phyloP scores from a whole-genome alignment of 2,797 vertebrate genomes.

The Lindbergichthys nudifrons region DNA sequence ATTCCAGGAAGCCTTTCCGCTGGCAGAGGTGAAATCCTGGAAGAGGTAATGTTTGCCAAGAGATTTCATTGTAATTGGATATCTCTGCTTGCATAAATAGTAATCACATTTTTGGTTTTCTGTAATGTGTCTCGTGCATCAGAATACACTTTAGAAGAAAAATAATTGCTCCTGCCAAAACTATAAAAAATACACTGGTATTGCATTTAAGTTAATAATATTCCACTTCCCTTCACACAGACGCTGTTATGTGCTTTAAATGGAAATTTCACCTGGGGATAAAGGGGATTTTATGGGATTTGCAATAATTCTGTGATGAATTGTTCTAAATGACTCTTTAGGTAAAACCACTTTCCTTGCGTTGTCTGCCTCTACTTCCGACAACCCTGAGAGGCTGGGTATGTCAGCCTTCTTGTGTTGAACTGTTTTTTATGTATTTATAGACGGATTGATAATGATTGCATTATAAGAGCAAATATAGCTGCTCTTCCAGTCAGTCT shows the following conservation, averaged over 20 bases:
- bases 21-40: conserved; percentile 74
- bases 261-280: conserved; percentile 32
- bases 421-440: conserved; percentile 25
- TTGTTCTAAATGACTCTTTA: conserved; percentile 14
- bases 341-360: neutral
- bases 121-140: conserved; percentile 71
- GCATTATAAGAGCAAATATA: conserved; percentile 19
- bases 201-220: conserved; percentile 47
- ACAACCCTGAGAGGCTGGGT: conserved; percentile 6
- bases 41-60: conserved; percentile 81
- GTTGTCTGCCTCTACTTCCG: conserved; percentile 1
- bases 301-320: conserved; percentile 27
- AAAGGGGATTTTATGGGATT: conserved; percentile 22
- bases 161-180: conserved; percentile 61
- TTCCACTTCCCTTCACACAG: conserved; percentile 20
- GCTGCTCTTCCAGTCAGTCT: conserved; percentile 7
- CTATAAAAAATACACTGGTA: conserved; percentile 61
- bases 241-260: conserved; percentile 35
- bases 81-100: conserved; percentile 78
- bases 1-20: conserved; percentile 65
- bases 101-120: conserved; percentile 75
- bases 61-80: conserved; percentile 83
- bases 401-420: conserved; percentile 5
- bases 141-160: conserved; percentile 73
- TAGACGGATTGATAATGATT: conserved; percentile 18